These are phyloP conservation scores for Acropternis orthonyx DNA, from an alignment of 2,797 vertebrate species.

Conservation along the genomic window DNA sequence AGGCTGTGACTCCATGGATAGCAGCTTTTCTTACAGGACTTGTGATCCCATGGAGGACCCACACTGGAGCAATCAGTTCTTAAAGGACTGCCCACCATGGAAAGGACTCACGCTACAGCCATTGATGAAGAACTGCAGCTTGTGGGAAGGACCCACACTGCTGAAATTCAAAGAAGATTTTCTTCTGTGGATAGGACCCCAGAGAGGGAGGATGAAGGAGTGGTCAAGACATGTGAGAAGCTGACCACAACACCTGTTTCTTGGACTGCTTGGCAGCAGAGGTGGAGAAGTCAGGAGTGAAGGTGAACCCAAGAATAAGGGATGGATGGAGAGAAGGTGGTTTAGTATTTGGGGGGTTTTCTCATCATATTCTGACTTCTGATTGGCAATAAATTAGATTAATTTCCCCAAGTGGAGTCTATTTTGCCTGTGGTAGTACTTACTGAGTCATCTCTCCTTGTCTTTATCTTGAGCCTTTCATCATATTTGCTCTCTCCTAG, in stretches of 20 bases:
- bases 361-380: neutral
- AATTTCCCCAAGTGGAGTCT: neutral
- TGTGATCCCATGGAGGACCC: no score
- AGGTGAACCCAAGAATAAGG: neutral
- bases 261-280: neutral
- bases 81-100: neutral
- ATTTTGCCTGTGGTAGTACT: neutral
- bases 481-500: neutral
- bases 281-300: neutral
- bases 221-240: neutral
- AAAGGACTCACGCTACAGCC: neutral
- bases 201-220: neutral
- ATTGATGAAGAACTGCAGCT: neutral
- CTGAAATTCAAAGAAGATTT: neutral
- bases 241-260: neutral
- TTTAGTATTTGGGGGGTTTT: neutral
- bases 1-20: neutral
- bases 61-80: neutral
- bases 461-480: neutral
- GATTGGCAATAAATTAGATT: neutral
- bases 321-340: neutral
- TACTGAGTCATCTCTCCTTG: neutral
- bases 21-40: neutral
- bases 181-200: no score
- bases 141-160: neutral